Conservation (phyloP, 2,888 invertebrate genomes). For the Tolmerus cingulatus region DNA sequence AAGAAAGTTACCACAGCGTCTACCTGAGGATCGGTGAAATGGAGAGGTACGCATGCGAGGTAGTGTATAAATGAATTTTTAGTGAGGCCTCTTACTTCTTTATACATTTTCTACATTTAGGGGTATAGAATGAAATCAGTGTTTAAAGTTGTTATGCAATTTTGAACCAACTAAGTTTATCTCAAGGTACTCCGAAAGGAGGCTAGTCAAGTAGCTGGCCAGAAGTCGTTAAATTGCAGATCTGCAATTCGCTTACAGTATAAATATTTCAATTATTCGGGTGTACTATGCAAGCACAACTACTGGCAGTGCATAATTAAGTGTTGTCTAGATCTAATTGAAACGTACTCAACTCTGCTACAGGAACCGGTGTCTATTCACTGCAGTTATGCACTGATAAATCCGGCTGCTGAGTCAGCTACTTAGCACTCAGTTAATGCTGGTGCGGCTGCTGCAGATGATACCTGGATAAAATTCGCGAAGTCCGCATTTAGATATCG, state of each 20-base stretch:
- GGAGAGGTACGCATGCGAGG: neutral
- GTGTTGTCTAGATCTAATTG: conserved; percentile 29
- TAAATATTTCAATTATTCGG: neutral
- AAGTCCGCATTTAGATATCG: conserved; percentile 19
- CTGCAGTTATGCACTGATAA: conserved; percentile 1
- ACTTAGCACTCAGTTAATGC: neutral
- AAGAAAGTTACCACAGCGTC: neutral
- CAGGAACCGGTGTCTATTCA: neutral
- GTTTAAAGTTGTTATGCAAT: neutral
- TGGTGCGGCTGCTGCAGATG: neutral
- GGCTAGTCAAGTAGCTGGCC: neutral
- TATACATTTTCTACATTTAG: neutral
- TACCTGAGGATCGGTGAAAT: neutral
- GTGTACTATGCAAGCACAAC: neutral
- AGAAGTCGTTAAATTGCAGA: neutral
- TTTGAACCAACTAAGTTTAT: neutral
- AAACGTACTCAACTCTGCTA: neutral
- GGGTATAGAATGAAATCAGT: neutral
- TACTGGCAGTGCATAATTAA: neutral
- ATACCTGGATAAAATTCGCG: conserved; percentile 4
- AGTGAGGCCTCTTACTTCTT: neutral
- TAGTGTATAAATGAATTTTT: neutral
- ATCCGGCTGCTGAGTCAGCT: conserved; percentile 5
- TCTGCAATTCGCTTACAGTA: neutral
- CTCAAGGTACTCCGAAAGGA: neutral